Evolutionary conservation across 2,888 invertebrate species (phyloP), one percentile per base, ranked within the genome.

Genomic region (Diarsia brunnea): DNA sequence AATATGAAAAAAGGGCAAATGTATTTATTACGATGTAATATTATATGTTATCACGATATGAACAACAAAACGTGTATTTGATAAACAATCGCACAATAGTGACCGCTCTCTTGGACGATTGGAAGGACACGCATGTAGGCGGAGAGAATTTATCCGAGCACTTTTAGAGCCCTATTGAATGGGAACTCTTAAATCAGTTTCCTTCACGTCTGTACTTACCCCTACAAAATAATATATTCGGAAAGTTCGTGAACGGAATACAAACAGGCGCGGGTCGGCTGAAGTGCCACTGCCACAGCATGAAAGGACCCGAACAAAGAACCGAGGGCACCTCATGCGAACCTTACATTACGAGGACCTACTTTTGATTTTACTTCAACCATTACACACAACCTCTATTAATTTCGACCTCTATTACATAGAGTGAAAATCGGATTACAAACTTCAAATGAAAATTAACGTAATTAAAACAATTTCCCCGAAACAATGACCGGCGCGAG

Each of bases 161-260:
- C 93, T 92, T 93, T 92, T 90, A 90, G 89, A 91, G 89, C 87
- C 90, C 89, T 90, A 93, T 94, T 94, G 91, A 94, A 95, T 93
- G 89, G 89, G 90, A 88, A 90, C 92, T 93, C 93, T 92, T 95
- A 95, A 95, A 95, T 95, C 95, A 94, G 93, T 94, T 94, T 93
- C 91, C 90, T 92, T 90, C 91, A 91, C 92, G 92, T 93, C 90
- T 94, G 92, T 93, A 94, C 92, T 90, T 90, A 89, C 90, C 90
- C 92, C 91, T 90, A 91, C 91, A 90, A 93, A 94, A 95, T 95
- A 95, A 95, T 94, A 94, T 95, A 96, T 95, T 95, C 95, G 90
- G 89, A 92, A 93, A 93, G 93, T 95, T 94, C 95, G 95, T 94
- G 95, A 93, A 95, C 94, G 91, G 94, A 95, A 95, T 95, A 95